Conservation (phyloP, 2,888 invertebrate genomes). For the Lucinisca nassula region DNA sequence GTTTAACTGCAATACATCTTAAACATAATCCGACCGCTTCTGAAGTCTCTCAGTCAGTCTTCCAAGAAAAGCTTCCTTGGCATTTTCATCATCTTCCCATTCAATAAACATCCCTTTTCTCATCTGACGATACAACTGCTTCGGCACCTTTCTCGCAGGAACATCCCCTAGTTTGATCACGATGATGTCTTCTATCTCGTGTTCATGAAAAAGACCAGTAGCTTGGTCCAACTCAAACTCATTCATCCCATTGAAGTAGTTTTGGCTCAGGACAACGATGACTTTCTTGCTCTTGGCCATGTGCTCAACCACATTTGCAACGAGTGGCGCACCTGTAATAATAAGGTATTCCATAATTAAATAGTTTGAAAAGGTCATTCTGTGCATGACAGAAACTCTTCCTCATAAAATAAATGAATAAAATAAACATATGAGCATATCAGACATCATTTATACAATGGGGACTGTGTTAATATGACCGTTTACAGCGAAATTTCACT, state of each 20-base stretch:
- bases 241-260: slow-evolving; percentile 62
- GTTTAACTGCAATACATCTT: no score
- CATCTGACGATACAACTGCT: slow-evolving; percentile 59
- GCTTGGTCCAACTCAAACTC: slow-evolving; percentile 68
- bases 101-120: slow-evolving; percentile 61
- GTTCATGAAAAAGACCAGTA: slow-evolving; percentile 36
- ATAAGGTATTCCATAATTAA: background rate
- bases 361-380: background rate
- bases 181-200: slow-evolving; percentile 63
- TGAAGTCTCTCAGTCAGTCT: slow-evolving; percentile 31
- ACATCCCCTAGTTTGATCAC: slow-evolving; percentile 66
- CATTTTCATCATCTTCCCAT: slow-evolving; percentile 68
- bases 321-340: slow-evolving; percentile 37
- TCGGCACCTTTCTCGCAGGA: slow-evolving; percentile 58
- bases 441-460: no score
- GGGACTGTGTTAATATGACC: no score
- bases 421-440: no score
- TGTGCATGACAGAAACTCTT: no score
- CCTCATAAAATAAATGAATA: no score
- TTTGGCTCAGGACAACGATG: slow-evolving; percentile 69
- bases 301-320: slow-evolving; percentile 66
- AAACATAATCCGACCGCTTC: slow-evolving; percentile 45
- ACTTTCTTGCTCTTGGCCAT: slow-evolving; percentile 66
- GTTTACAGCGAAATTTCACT: no score
- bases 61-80: slow-evolving; percentile 19